Evolutionary conservation across 2,797 vertebrate species (phyloP).

Genomic region (Clarias pachynema): DNA sequence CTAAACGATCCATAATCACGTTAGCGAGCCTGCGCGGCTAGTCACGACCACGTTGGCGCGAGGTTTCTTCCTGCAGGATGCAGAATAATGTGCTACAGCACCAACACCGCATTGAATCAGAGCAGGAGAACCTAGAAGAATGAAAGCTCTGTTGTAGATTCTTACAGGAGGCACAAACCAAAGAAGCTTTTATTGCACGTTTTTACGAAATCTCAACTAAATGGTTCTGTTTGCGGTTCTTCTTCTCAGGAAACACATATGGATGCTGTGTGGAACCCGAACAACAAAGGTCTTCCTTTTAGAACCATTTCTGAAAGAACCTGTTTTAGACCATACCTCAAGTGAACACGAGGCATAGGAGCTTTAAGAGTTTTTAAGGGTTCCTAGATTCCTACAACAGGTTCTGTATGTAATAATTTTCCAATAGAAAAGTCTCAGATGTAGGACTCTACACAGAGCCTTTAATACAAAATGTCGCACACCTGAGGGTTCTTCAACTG

Average conservation of each 20-base stretch:
- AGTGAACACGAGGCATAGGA: background rate
- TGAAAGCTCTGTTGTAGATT: background rate
- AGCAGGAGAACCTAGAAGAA: background rate
- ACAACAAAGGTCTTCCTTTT: background rate
- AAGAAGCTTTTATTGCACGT: background rate
- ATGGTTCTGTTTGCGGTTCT: background rate
- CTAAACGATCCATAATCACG: conserved; percentile 31
- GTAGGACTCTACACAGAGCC: background rate
- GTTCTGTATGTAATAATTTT: background rate
- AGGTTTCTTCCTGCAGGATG: conserved; percentile 34
- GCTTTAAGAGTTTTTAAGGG: background rate
- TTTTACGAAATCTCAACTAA: background rate
- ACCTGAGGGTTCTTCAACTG: background rate
- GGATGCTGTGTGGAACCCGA: background rate
- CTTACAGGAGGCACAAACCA: background rate
- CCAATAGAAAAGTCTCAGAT: background rate
- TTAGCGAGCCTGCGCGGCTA: conserved; percentile 34
- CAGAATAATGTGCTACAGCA: background rate
- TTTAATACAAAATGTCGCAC: background rate
- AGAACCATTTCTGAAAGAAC: background rate
- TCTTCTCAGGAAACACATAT: background rate
- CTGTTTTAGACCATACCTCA: background rate
- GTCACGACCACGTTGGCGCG: conserved; percentile 25
- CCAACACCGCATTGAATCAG: background rate
- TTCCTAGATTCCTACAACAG: background rate